A percentile compares a stretch with the other conserved stretches of the same genome.
Conservation (phyloP, 1,140 invertebrate genomes). For the Ditylenchus dipsaci region DNA sequence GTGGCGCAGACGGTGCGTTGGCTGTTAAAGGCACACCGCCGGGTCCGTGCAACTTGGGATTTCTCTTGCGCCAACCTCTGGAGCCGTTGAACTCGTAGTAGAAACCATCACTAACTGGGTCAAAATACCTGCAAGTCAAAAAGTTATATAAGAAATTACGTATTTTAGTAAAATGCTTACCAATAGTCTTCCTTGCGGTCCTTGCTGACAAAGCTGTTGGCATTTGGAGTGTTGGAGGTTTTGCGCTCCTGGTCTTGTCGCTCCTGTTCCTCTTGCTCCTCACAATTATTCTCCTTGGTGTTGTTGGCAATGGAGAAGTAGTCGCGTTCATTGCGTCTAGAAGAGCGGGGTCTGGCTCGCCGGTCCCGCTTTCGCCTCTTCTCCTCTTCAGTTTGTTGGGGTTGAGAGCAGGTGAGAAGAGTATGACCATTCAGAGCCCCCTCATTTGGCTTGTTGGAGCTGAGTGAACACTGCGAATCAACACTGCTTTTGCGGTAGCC, state of each 20-base stretch:
- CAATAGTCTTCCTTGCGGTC: slow-evolving; percentile 25
- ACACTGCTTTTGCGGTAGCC: background rate
- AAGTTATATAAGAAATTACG: background rate
- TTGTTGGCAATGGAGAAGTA: too few relatives aligned
- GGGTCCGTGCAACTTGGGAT: slow-evolving; percentile 16
- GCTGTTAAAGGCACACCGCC: slow-evolving; percentile 8
- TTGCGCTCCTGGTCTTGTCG: background rate
- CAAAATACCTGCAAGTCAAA: slow-evolving; percentile 24
- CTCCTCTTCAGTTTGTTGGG: background rate
- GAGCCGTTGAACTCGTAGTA: slow-evolving; percentile 56
- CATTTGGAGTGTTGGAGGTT: slow-evolving; percentile 8
- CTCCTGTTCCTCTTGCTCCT: background rate
- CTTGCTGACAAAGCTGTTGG: background rate
- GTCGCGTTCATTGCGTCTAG: background rate
- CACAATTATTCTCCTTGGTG: background rate
- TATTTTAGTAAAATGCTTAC: slow-evolving; percentile 14
- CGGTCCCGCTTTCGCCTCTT: background rate
- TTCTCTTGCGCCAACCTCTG: slow-evolving; percentile 53
- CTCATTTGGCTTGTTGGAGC: background rate
- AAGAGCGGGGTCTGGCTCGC: background rate
- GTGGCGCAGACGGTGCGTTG: background rate
- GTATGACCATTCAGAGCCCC: too few relatives aligned
- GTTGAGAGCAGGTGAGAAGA: background rate
- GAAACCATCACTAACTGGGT: slow-evolving; percentile 47
- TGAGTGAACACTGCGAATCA: background rate